Evolutionary conservation across 2,888 invertebrate species (phyloP).

Genomic region (Melieria picta): DNA sequence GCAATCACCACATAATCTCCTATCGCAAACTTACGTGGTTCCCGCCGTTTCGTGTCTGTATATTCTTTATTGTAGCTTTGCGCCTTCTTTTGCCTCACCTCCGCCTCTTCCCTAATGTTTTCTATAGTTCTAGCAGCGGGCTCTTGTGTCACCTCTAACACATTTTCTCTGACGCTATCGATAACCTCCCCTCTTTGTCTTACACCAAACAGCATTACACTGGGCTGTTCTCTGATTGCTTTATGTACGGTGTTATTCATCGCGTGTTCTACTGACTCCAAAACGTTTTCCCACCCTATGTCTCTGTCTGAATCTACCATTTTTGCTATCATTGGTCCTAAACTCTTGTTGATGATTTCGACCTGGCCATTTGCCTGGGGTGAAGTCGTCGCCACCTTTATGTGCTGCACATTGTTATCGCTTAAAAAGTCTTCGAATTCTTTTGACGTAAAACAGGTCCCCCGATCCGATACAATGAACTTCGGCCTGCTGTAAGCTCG

Average conservation of each 20-base stretch:
- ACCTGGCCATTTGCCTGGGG: conserved; percentile 14
- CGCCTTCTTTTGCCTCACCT: neutral
- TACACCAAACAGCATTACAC: neutral
- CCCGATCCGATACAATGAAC: neutral
- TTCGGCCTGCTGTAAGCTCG: conserved; percentile 6
- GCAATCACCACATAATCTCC: conserved; percentile 30
- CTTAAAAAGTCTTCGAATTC: conserved; percentile 4
- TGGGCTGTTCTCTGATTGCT: neutral
- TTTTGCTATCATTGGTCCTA: conserved; percentile 11
- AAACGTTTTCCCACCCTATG: neutral
- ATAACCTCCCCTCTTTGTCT: conserved; percentile 1
- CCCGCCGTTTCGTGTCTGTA: conserved; percentile 18
- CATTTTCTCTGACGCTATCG: neutral
- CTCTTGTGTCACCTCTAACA: neutral
- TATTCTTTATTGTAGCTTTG: conserved; percentile 28
- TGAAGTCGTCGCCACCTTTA: conserved; percentile 1
- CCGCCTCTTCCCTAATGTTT: conserved; percentile 10
- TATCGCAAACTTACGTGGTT: conserved; percentile 8
- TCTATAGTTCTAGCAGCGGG: neutral
- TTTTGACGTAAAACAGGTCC: conserved; percentile 13
- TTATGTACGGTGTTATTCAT: neutral
- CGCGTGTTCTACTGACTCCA: neutral
- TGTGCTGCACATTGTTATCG: neutral
- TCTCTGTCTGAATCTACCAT: neutral
- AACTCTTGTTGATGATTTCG: conserved; percentile 6